Base-by-base conservation (phyloP, 2,797 vertebrate species). In the Cygnus olor region DNA sequence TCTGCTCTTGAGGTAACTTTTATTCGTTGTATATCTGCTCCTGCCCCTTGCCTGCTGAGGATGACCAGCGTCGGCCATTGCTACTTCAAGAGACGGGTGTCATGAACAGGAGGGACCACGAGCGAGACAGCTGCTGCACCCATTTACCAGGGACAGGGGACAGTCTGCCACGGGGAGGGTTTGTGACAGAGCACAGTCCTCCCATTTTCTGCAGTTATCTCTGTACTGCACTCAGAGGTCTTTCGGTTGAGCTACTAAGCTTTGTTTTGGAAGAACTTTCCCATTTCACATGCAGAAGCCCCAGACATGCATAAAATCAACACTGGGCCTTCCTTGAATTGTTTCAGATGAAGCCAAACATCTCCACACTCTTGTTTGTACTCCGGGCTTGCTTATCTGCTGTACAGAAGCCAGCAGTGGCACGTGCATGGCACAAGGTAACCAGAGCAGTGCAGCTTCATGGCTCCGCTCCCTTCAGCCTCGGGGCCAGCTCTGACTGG, bases 81-180 rank as follows among this genome's bases (percentile, higher is more conserved):
- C 38, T 57, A 18, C 54, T 7, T 24, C 3, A 15, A 34, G 42
- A 38, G 28, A 19, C 6, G 2, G 21, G 18, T 8, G 14, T 7
- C 10, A 2, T 0, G 1, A 45, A 9, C 2, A 3, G 57, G 51
- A 77, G 27, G 28, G 38, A 40, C 18, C 0, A 2, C 4, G 27
- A 19, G 16, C 3, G 9, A 32, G 19, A 24, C 14, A 17, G 57
- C 27, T 10, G 38, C 45, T 44, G 49, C 18, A 17, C 17, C 18
- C 6, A 8, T 16, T 19, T n/a, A 58, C 32, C 63, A 74, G 28
- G 11, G 16, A 27, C 10, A 38, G 36, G 11, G 25, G 36, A 61
- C 60, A 64, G 61, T 12, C 27, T 63, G 61, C 17, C 61, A 19
- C 5, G 6, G 61, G 36, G 36, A 61, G 36, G 10, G 9, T 18